Conservation (phyloP, 2,797 vertebrate species). For the Oreortyx pictus region DNA sequence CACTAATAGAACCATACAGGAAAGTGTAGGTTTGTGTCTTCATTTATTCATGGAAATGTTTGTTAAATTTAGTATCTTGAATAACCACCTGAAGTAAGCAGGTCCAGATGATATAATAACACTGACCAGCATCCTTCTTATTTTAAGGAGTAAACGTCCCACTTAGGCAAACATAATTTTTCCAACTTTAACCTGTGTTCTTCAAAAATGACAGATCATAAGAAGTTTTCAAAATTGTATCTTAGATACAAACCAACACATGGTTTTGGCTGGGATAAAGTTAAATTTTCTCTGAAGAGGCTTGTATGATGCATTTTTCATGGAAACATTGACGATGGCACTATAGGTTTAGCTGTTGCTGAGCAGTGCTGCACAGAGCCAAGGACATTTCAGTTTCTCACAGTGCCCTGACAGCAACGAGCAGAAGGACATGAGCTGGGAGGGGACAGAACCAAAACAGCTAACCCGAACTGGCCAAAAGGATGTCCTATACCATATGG, state of each 20-base stretch:
- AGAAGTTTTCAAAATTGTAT: background rate
- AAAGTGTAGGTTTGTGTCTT: background rate
- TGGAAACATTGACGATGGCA: background rate
- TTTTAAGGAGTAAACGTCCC: rapidly evolving
- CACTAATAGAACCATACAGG: background rate
- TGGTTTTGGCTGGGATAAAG: background rate
- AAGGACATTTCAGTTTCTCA: background rate
- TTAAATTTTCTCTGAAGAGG: background rate
- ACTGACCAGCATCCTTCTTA: background rate
- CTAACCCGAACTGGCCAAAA: background rate
- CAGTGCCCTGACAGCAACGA: background rate
- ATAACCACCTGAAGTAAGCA: background rate
- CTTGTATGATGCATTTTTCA: background rate
- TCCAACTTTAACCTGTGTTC: background rate
- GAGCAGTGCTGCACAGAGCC: background rate
- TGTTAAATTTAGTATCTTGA: background rate
- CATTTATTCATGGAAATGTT: background rate
- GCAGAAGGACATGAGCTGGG: background rate
- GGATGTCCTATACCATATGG: background rate
- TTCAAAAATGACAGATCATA: background rate
- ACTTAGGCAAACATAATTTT: background rate
- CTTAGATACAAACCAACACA: background rate
- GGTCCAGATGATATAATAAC: background rate
- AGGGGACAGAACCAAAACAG: background rate
- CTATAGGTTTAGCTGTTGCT: background rate